Evolutionary conservation across 30 jellyfish, hydroid and myxozoan genomes (phyloP).

Genomic region (Turritopsis dohrnii): DNA sequence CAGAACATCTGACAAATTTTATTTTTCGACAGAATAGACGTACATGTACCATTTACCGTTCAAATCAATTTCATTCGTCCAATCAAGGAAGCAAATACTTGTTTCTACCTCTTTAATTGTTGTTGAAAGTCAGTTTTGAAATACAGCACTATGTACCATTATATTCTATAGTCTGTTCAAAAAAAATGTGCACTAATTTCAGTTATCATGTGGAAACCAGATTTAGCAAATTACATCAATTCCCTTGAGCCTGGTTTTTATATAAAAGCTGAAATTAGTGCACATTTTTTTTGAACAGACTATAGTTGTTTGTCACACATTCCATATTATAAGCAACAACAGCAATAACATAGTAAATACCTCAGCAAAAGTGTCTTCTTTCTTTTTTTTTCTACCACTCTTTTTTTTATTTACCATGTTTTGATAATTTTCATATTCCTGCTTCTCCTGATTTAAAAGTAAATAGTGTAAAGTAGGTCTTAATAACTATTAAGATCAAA

Average conservation of each 20-base stretch:
- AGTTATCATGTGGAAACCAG: too few relatives aligned
- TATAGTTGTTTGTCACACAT: not conserved
- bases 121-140: not conserved
- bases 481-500: not conserved
- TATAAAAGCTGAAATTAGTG: too few relatives aligned
- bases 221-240: too few relatives aligned
- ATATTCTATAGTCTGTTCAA: too few relatives aligned
- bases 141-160: not conserved
- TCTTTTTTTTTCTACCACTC: too few relatives aligned
- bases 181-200: too few relatives aligned
- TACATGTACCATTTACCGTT: not conserved
- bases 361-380: not conserved
- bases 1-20: not conserved
- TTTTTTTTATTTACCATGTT: not conserved
- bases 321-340: not conserved
- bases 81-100: not conserved
- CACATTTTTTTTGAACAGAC: too few relatives aligned
- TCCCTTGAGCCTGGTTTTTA: too few relatives aligned
- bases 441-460: not conserved
- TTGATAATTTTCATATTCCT: not conserved
- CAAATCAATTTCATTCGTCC: not conserved
- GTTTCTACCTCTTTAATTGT: not conserved
- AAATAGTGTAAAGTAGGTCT: not conserved
- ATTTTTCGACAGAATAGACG: not conserved
- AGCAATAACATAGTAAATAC: not conserved